Conservation (phyloP, 2,888 invertebrate species). For the Disparrhopalites patrizii region DNA sequence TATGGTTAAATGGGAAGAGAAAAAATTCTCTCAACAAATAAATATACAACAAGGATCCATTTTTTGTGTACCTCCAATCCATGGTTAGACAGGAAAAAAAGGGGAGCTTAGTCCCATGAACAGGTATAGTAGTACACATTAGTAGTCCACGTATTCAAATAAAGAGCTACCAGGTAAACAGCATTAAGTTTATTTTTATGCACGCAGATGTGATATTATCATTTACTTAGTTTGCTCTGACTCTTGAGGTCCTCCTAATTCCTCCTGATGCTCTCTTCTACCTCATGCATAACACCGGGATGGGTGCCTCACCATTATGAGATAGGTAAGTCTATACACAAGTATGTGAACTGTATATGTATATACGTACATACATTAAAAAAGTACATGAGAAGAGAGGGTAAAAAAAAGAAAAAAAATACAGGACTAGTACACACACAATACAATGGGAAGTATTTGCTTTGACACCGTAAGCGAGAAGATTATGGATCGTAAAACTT, state of each 20-base stretch:
- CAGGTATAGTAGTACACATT: neutral
- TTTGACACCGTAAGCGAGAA: constrained; percentile 47
- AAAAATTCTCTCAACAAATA: too few species aligned
- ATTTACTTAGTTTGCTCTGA: neutral
- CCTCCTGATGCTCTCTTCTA: neutral
- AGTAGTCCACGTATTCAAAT: neutral
- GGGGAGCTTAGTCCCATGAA: neutral
- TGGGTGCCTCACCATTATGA: neutral
- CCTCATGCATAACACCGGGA: neutral
- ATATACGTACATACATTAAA: too few species aligned
- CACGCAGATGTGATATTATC: too few species aligned
- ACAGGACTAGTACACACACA: neutral
- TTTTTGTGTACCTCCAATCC: neutral
- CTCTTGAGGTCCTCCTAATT: neutral
- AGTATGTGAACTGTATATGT: neutral
- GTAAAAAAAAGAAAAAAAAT: constrained; percentile 1
- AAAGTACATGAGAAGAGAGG: constrained; percentile 1
- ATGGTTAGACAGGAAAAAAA: neutral
- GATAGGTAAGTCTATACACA: neutral
- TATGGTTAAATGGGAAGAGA: too few species aligned
- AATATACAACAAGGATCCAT: too few species aligned
- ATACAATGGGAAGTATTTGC: constrained; percentile 35
- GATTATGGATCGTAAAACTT: constrained; percentile 47
- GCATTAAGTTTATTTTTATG: constrained; percentile 6
- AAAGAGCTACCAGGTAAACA: neutral